A percentile compares a stretch with the other conserved stretches of the same genome.
These are phyloP conservation scores for Eulemur albifrons DNA, from an alignment of 2,797 vertebrate genomes.

Conservation along the genomic window DNA sequence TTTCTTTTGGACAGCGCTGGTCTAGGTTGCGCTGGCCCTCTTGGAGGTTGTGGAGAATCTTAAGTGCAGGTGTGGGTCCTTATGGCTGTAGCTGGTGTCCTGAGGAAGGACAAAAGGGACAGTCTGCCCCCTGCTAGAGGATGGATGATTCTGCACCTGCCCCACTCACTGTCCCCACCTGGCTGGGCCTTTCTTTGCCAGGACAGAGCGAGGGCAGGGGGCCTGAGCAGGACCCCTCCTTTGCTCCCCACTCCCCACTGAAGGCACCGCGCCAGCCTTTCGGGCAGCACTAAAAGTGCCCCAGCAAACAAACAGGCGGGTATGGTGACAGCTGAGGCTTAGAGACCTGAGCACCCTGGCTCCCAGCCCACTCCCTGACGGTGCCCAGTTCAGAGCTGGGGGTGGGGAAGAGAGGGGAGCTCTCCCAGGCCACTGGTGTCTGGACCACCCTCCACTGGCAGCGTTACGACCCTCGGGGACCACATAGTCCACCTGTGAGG, in stretches of 20 bases:
- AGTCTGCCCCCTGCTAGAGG: background rate
- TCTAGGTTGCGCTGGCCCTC: background rate
- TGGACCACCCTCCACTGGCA: background rate
- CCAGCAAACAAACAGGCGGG: slow-evolving; percentile 58
- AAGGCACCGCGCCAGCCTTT: background rate
- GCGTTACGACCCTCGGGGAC: background rate
- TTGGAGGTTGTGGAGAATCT: background rate
- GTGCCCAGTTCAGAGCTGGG: background rate
- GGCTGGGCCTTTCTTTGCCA: background rate
- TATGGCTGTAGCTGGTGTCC: background rate
- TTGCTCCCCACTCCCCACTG: background rate
- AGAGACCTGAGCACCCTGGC: slow-evolving; percentile 47
- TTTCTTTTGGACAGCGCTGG: background rate
- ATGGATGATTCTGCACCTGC: background rate
- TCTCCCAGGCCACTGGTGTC: background rate
- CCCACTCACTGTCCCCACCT: accelerated
- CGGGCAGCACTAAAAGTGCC: slow-evolving; percentile 11
- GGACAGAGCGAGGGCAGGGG: background rate
- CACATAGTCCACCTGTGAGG: background rate
- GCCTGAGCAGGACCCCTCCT: background rate
- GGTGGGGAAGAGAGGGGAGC: background rate
- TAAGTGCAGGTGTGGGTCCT: background rate
- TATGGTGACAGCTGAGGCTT: slow-evolving; percentile 67
- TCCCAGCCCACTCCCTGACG: background rate
- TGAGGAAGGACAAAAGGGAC: background rate